phyloP scores from a whole-genome alignment of 2,113 vertebrate species.

The Elgaria multicarinata region DNA sequence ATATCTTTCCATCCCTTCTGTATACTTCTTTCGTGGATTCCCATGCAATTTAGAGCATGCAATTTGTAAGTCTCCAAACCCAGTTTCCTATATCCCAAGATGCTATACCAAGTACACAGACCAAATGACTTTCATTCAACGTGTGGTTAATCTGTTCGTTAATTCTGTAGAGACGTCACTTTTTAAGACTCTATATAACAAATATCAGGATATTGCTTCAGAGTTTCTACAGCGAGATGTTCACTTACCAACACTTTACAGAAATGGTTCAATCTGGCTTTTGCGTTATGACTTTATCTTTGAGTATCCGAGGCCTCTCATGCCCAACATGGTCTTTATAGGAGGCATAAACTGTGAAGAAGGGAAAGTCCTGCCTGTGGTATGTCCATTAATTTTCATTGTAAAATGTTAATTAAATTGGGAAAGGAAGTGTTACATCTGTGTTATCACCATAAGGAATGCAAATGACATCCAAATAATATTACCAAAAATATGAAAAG shows the following conservation, averaged over 20 bases:
- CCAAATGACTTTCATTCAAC: slow-evolving; percentile 62
- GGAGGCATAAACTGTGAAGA: slow-evolving; percentile 59
- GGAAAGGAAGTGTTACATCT: neutral
- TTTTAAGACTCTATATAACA: slow-evolving; percentile 6
- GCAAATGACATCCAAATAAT: neutral
- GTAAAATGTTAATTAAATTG: neutral
- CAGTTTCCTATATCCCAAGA: slow-evolving; percentile 63
- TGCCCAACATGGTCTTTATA: slow-evolving; percentile 83
- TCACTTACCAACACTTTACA: slow-evolving; percentile 66
- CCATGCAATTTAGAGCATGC: slow-evolving; percentile 56
- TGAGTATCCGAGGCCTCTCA: slow-evolving; percentile 77
- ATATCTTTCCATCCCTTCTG: slow-evolving; percentile 58
- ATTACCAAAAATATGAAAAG: neutral
- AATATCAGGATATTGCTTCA: slow-evolving; percentile 26
- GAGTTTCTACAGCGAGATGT: slow-evolving; percentile 51
- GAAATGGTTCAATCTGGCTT: slow-evolving; percentile 52
- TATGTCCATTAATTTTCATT: slow-evolving; percentile 22
- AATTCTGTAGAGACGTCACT: slow-evolving; percentile 21
- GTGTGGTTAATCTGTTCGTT: slow-evolving; percentile 25
- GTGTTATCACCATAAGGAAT: neutral
- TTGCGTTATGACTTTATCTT: slow-evolving; percentile 56
- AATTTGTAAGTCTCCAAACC: slow-evolving; percentile 20
- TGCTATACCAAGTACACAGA: slow-evolving; percentile 5
- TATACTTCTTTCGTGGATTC: slow-evolving; percentile 58
- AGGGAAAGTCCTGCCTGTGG: slow-evolving; percentile 49